A percentile compares a stretch with the other conserved stretches of the same genome.
Conservation (phyloP, 2,797 vertebrate species). For the Gymnoscopelus microlampas region DNA sequence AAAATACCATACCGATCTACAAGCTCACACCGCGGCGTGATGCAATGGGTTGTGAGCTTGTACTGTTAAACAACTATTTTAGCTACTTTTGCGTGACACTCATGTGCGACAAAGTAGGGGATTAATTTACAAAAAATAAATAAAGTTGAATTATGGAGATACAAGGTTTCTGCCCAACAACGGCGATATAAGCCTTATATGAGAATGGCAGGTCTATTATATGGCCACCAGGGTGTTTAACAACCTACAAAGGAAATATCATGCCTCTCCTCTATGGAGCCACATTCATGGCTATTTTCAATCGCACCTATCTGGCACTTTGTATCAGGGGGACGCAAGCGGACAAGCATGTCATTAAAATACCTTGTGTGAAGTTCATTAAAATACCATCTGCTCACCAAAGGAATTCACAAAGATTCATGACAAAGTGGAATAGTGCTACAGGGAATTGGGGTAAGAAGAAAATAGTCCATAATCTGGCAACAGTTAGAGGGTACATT, state of each 20-base stretch:
- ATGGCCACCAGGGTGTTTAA: constrained; percentile 17
- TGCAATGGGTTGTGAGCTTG: no score
- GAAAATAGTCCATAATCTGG: no score
- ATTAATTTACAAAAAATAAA: no score
- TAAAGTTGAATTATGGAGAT: no score
- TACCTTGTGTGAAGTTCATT: constrained; percentile 62
- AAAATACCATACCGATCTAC: no score
- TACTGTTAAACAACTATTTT: no score
- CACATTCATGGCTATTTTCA: constrained; percentile 35
- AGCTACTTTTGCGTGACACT: no score
- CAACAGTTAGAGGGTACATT: constrained; percentile 40
- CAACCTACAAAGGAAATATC: constrained; percentile 17
- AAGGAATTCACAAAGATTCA: constrained; percentile 46
- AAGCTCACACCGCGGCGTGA: no score
- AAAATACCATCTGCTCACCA: constrained; percentile 68
- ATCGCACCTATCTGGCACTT: constrained; percentile 49
- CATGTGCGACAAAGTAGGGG: no score
- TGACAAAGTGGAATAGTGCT: constrained; percentile 48
- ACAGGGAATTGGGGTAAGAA: constrained; percentile 45
- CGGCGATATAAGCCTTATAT: no score
- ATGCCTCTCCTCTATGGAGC: constrained; percentile 25
- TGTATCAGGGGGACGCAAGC: constrained; percentile 41
- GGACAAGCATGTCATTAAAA: constrained; percentile 54
- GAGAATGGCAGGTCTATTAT: no score
- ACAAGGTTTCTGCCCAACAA: no score